A percentile compares a stretch with the other conserved stretches of the same genome.
Evolutionary conservation across 2,797 vertebrate genomes (phyloP).

Genomic region (Calcarius lapponicus): DNA sequence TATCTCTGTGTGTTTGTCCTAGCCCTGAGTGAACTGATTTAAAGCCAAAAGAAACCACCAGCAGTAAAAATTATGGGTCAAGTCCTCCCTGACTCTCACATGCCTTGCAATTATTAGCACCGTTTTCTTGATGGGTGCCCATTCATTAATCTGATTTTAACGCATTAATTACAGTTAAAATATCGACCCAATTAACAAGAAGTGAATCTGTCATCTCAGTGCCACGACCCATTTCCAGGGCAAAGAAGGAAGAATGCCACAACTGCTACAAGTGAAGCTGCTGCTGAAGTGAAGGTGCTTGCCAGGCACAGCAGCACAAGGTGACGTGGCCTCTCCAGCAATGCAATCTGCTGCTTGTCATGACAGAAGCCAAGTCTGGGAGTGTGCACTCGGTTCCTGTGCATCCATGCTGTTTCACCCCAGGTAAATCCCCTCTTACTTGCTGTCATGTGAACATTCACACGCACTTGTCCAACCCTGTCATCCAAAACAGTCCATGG

Average conservation of each 20-base stretch:
- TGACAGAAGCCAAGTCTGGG: background rate
- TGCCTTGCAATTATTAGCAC: background rate
- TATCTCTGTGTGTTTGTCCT: background rate
- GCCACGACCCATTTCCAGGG: rapidly evolving
- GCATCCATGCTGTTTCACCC: background rate
- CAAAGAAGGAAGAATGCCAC: background rate
- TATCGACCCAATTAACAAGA: background rate
- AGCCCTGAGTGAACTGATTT: rapidly evolving
- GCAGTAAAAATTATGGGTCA: background rate
- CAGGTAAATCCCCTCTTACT: background rate
- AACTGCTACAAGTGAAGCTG: background rate
- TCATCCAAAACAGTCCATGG: background rate
- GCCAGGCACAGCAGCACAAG: background rate
- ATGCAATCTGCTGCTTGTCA: background rate
- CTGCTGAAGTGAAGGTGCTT: background rate
- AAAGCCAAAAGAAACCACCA: background rate
- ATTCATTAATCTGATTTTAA: background rate
- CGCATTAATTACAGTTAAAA: background rate
- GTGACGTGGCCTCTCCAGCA: rapidly evolving
- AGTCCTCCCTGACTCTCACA: background rate
- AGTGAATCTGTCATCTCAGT: background rate
- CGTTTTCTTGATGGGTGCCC: background rate
- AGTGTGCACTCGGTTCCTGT: background rate
- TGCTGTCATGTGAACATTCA: background rate
- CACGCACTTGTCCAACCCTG: background rate